Conservation (phyloP, 2,797 vertebrate genomes). For the Gymnodraco acuticeps region DNA sequence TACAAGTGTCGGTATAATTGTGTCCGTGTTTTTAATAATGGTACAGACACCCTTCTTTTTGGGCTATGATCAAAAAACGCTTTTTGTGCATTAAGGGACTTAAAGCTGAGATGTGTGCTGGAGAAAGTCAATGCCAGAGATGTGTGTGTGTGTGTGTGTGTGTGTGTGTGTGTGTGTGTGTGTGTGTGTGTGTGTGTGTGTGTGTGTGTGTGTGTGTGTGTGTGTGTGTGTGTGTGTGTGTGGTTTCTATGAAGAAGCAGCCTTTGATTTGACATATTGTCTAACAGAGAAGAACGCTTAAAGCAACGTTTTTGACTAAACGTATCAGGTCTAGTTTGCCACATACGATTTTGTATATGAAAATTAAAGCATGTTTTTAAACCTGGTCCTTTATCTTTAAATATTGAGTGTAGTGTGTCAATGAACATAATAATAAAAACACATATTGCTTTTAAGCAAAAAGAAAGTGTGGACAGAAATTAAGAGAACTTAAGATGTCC, state of each 20-base stretch:
- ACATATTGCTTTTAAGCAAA: conserved; percentile 48
- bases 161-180: too few species aligned
- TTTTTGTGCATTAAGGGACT: conserved; percentile 63
- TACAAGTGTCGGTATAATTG: conserved; percentile 75
- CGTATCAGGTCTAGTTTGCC: conserved; percentile 18
- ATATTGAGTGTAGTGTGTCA: conserved; percentile 22
- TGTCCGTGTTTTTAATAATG: conserved; percentile 76
- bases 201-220: background rate
- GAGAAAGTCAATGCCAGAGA: conserved; percentile 29
- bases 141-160: background rate
- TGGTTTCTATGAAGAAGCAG: conserved; percentile 40
- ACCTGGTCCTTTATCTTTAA: conserved; percentile 40
- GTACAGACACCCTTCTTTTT: conserved; percentile 69
- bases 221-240: conserved; percentile 9
- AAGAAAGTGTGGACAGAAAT: conserved; percentile 40
- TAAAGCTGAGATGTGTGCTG: conserved; percentile 40
- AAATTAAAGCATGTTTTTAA: conserved; percentile 55
- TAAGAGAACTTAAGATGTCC: conserved; percentile 53
- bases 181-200: background rate
- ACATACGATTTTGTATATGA: conserved; percentile 31
- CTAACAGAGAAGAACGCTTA: conserved; percentile 20
- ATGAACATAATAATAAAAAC: conserved; percentile 12
- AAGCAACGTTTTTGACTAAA: conserved; percentile 24
- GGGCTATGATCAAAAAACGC: conserved; percentile 62
- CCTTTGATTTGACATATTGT: conserved; percentile 48